phyloP scores from a whole-genome alignment of 2,797 vertebrate species.

The Sphenopsis melanotis region DNA sequence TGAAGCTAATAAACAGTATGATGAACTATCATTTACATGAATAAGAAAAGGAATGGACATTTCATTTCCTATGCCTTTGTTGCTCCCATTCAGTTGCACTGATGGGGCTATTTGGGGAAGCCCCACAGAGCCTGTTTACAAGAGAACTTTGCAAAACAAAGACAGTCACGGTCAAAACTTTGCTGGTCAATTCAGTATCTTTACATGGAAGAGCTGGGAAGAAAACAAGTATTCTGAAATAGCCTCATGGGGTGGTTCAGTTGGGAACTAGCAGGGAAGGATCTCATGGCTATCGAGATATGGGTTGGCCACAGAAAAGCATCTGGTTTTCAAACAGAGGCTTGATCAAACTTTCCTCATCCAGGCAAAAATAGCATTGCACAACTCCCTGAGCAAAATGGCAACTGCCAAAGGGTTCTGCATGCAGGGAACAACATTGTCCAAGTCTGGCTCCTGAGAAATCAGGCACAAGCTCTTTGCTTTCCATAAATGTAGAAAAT shows the following conservation, averaged over 20 bases:
- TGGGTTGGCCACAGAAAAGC: neutral
- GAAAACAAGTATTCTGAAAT: neutral
- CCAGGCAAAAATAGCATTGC: neutral
- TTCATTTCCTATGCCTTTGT: slow-evolving; percentile 73
- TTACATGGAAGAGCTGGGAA: slow-evolving; percentile 50
- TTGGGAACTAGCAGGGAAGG: slow-evolving; percentile 4
- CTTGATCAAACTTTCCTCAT: neutral
- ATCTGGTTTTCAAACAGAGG: neutral
- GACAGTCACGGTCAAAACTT: slow-evolving; percentile 74
- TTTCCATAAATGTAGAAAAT: neutral
- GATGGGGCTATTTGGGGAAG: slow-evolving; percentile 58
- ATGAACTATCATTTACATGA: slow-evolving; percentile 64
- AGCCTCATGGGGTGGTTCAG: neutral
- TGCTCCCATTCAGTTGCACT: slow-evolving; percentile 47
- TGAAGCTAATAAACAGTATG: slow-evolving; percentile 54
- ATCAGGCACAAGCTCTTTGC: neutral
- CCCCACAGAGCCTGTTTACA: slow-evolving; percentile 67
- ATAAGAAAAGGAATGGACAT: slow-evolving; percentile 66
- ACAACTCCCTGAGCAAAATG: neutral
- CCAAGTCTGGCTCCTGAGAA: neutral
- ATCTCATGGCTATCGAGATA: neutral
- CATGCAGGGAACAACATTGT: neutral
- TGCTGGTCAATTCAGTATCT: slow-evolving; percentile 61
- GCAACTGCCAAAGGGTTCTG: neutral
- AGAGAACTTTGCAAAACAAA: slow-evolving; percentile 78